Percentiles rank a stretch among this genome's conserved stretches.
Evolutionary conservation across 1,140 invertebrate genomes (phyloP).

Genomic region (Drosophila sulfurigaster): DNA sequence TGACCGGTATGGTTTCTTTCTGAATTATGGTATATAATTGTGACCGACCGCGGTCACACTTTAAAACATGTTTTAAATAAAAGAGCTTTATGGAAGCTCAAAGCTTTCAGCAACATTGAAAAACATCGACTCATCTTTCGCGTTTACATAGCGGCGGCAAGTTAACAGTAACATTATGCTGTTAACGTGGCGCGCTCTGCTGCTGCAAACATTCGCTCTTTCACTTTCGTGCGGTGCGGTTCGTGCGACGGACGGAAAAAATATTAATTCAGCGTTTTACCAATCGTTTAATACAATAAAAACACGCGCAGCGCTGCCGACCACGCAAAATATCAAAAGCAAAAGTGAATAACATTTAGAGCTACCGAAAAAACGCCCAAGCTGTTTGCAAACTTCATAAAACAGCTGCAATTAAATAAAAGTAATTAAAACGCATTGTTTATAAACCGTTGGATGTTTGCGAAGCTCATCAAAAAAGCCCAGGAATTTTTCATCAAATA

Average conservation of each 20-base stretch:
- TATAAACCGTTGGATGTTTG: conserved; percentile 35
- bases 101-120: too few relatives aligned
- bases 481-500: conserved; percentile 27
- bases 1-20: too few relatives aligned
- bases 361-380: conserved; percentile 7
- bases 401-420: conserved; percentile 39
- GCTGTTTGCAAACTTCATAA: conserved; percentile 2
- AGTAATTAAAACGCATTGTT: conserved; percentile 26
- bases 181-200: neutral
- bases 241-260: conserved; percentile 30
- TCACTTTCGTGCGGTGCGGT: conserved; percentile 33
- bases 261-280: conserved; percentile 11
- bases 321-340: conserved; percentile 21
- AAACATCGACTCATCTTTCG: too few relatives aligned
- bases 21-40: too few relatives aligned
- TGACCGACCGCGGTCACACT: too few relatives aligned
- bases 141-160: neutral
- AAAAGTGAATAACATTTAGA: conserved; percentile 28
- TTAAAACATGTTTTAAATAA: too few relatives aligned
- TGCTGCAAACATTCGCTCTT: conserved; percentile 38
- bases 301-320: conserved; percentile 20
- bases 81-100: too few relatives aligned
- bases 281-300: conserved; percentile 33
- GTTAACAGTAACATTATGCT: neutral
- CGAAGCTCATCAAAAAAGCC: neutral